A percentile compares a stretch with the other conserved stretches of the same genome.
phyloP scores from a whole-genome alignment of 2,113 vertebrate genomes.

The Dermatemys mawii region DNA sequence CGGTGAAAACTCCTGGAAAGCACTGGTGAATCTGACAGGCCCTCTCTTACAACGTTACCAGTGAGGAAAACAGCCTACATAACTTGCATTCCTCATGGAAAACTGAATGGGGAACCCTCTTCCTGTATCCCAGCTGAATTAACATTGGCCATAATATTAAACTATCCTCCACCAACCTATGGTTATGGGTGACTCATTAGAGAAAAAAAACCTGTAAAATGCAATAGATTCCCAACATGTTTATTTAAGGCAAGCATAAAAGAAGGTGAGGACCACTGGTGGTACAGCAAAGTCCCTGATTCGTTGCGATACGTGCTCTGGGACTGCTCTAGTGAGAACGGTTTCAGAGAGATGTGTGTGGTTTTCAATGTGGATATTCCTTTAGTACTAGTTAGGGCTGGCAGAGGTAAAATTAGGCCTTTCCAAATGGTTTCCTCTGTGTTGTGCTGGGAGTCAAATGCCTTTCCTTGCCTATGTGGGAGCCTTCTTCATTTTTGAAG shows the following conservation, averaged over 20 bases:
- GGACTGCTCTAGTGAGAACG: too few relatives aligned
- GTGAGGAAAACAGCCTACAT: not conserved
- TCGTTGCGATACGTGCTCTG: too few relatives aligned
- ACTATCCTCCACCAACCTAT: not conserved
- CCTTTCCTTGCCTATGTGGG: too few relatives aligned
- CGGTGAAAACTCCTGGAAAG: not conserved
- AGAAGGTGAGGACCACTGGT: not conserved
- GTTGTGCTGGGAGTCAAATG: too few relatives aligned
- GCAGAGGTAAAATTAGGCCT: too few relatives aligned
- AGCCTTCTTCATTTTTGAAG: too few relatives aligned
- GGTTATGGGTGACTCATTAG: not conserved
- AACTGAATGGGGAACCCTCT: fast-evolving
- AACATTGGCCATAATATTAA: not conserved
- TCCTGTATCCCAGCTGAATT: not conserved
- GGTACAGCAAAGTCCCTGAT: too few relatives aligned
- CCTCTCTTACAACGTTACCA: not conserved
- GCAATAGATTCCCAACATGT: not conserved
- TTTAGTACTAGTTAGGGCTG: too few relatives aligned
- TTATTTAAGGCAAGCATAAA: not conserved
- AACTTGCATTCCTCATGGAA: fast-evolving
- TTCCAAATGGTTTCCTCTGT: too few relatives aligned
- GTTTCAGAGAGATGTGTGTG: too few relatives aligned
- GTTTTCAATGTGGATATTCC: too few relatives aligned
- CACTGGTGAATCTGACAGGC: not conserved
- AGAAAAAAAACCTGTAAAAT: not conserved